Evolutionary conservation across 2,888 invertebrate species (phyloP).

Genomic region (Trichacis sp.): DNA sequence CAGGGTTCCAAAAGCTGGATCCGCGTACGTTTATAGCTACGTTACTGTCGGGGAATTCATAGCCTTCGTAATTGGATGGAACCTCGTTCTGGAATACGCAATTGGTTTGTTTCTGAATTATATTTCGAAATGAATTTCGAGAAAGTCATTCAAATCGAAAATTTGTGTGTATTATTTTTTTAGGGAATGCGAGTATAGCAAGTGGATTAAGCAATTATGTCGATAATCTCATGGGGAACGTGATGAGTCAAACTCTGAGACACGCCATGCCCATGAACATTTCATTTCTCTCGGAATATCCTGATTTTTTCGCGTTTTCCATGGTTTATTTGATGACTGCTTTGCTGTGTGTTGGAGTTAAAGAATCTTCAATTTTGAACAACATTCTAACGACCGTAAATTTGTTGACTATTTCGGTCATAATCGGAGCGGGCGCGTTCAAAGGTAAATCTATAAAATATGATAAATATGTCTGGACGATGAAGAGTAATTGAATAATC

Average conservation of each 20-base stretch:
- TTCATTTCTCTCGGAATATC: too few relatives aligned
- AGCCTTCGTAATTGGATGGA: slow-evolving; percentile 89
- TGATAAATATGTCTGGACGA: too few relatives aligned
- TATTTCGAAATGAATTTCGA: too few relatives aligned
- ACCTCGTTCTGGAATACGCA: slow-evolving; percentile 82
- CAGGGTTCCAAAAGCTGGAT: slow-evolving; percentile 83
- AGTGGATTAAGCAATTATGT: slow-evolving; percentile 80
- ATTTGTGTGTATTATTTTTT: too few relatives aligned
- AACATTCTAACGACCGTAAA: slow-evolving; percentile 92
- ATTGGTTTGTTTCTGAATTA: neutral
- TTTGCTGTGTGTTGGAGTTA: slow-evolving; percentile 79
- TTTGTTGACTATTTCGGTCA: slow-evolving; percentile 63
- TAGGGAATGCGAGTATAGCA: slow-evolving; percentile 83
- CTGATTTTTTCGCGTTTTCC: too few relatives aligned
- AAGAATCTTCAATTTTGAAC: slow-evolving; percentile 87
- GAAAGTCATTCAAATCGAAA: too few relatives aligned
- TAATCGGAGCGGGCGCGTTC: neutral
- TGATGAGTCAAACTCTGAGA: neutral
- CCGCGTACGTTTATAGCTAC: too few relatives aligned
- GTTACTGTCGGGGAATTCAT: too few relatives aligned
- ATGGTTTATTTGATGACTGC: slow-evolving; percentile 75
- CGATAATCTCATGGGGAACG: slow-evolving; percentile 71
- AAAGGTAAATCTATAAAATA: neutral
- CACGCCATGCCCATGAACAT: slow-evolving; percentile 43
- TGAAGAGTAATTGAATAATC: too few relatives aligned